phyloP scores from a whole-genome alignment of 2,888 invertebrate genomes.

The Xestoiulus laeticollis region DNA sequence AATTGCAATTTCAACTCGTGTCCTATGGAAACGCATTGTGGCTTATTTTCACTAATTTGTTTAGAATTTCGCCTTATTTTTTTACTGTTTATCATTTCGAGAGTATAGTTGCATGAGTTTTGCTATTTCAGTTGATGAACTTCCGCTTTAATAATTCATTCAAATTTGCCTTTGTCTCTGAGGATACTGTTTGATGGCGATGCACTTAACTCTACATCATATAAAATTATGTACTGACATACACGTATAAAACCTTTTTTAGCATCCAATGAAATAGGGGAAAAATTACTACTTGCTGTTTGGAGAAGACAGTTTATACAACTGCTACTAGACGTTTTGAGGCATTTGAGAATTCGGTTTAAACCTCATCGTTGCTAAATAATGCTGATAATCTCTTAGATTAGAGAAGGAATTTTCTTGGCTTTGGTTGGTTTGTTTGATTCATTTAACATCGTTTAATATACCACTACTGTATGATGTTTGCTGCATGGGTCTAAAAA shows the following conservation, averaged over 20 bases:
- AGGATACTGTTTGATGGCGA: not conserved
- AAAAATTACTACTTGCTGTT: too few relatives aligned
- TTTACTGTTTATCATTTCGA: not conserved
- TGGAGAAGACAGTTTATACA: too few relatives aligned
- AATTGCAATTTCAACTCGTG: not conserved
- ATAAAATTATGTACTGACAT: too few relatives aligned
- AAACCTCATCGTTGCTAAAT: too few relatives aligned
- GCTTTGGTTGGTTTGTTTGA: not conserved
- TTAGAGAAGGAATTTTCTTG: too few relatives aligned
- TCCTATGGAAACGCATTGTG: not conserved
- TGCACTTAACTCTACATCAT: too few relatives aligned
- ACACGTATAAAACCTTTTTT: too few relatives aligned
- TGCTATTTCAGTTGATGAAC: constrained; percentile 18
- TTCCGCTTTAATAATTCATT: not conserved
- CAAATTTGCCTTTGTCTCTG: not conserved
- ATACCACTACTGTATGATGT: not conserved
- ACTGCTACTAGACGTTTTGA: too few relatives aligned
- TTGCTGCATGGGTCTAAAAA: not conserved
- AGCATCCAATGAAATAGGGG: too few relatives aligned
- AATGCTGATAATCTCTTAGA: too few relatives aligned
- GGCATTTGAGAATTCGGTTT: not conserved
- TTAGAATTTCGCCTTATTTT: not conserved
- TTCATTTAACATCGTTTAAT: not conserved
- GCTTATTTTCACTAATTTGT: not conserved
- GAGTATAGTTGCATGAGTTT: not conserved